A percentile compares a stretch with the other conserved stretches of the same genome.
These are phyloP conservation scores for Cirrhinus molitorella DNA, from an alignment of 2,797 vertebrate genomes.

Conservation along the genomic window DNA sequence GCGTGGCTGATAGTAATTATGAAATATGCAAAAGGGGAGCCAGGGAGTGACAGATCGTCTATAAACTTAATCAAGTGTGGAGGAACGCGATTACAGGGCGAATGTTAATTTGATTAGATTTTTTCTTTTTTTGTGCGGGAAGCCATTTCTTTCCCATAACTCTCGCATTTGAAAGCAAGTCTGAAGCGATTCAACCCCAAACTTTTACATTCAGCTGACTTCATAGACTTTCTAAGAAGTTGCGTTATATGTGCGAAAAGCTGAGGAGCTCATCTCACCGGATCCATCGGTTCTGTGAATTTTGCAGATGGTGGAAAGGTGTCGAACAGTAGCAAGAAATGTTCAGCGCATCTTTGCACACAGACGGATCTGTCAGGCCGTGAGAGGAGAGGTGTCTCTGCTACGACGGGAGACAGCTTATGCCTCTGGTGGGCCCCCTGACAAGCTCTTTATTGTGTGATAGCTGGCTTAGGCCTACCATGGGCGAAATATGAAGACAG, in stretches of 20 bases:
- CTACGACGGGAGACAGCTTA: slow-evolving; percentile 38
- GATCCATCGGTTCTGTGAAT: slow-evolving; percentile 24
- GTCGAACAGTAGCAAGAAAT: slow-evolving; percentile 25
- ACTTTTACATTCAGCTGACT: neutral
- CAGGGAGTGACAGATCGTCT: slow-evolving; percentile 71
- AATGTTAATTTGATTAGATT: slow-evolving; percentile 74
- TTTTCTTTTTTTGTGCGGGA: slow-evolving; percentile 50
- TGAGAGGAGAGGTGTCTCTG: slow-evolving; percentile 38
- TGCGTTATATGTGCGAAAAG: slow-evolving; percentile 6
- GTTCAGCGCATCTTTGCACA: slow-evolving; percentile 9
- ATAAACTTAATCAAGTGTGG: slow-evolving; percentile 77
- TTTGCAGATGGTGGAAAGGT: slow-evolving; percentile 27
- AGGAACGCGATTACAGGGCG: slow-evolving; percentile 71
- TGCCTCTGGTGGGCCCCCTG: slow-evolving; percentile 59
- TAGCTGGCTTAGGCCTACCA: slow-evolving; percentile 64
- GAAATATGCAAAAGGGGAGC: slow-evolving; percentile 71
- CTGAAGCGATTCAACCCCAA: neutral
- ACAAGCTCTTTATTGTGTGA: slow-evolving; percentile 73
- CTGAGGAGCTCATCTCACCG: slow-evolving; percentile 14
- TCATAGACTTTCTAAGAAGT: neutral
- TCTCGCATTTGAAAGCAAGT: slow-evolving; percentile 42
- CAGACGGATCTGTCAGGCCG: slow-evolving; percentile 36
- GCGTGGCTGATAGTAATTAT: slow-evolving; percentile 71
- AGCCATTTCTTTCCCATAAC: slow-evolving; percentile 65
- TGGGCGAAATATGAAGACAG: slow-evolving; percentile 76